A percentile compares a stretch with the other conserved stretches of the same genome.
These are phyloP conservation scores for Chironomus tepperi DNA, from an alignment of 1,140 invertebrate genomes.

Conservation along the genomic window DNA sequence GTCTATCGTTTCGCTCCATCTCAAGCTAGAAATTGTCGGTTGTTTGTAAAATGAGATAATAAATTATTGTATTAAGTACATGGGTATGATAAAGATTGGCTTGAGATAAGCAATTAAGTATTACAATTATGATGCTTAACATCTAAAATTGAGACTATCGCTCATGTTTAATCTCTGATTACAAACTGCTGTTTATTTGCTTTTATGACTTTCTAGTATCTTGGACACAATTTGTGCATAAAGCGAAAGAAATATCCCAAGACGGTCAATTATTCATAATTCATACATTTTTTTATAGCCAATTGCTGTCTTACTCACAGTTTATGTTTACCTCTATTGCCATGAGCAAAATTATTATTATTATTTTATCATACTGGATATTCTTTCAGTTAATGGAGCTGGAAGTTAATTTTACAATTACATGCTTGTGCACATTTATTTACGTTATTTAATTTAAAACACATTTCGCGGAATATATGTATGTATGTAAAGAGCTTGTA, in stretches of 20 bases:
- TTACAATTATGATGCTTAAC: conserved; percentile 14
- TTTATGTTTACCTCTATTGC: too few species aligned
- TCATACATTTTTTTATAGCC: too few species aligned
- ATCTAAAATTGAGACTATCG: not conserved
- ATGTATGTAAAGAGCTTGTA: too few species aligned
- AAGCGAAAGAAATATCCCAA: not conserved
- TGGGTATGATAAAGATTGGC: not conserved
- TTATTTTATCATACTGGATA: not conserved
- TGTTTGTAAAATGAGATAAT: not conserved
- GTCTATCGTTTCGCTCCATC: not conserved
- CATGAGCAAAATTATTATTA: not conserved
- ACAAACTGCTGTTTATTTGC: not conserved
- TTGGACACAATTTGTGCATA: not conserved
- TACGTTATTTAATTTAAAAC: too few species aligned
- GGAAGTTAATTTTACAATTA: not conserved
- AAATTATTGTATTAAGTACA: not conserved
- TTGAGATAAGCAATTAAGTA: not conserved
- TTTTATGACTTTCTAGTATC: not conserved
- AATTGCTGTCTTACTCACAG: too few species aligned
- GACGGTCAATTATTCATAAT: conserved; percentile 1
- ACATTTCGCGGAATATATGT: too few species aligned
- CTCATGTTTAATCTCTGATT: not conserved
- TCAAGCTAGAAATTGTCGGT: not conserved
- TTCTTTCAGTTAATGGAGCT: too few species aligned
- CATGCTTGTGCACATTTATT: not conserved